phyloP scores from a whole-genome alignment of 2,888 invertebrate genomes.

The Hydrotaea cyrtoneurina region DNA sequence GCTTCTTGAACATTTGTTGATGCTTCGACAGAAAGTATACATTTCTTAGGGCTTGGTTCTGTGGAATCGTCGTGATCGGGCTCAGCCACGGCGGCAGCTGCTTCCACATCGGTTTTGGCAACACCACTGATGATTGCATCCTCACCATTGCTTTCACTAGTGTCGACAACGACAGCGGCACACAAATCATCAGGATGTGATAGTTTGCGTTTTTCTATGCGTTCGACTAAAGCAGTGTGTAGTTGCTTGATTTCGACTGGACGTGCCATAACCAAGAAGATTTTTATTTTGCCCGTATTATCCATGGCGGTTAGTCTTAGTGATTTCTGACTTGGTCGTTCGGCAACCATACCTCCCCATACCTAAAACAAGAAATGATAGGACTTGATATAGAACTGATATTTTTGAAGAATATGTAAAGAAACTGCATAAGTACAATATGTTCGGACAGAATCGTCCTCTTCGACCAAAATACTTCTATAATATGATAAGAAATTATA shows the following conservation, averaged over 20 bases:
- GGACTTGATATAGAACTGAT: too few relatives aligned
- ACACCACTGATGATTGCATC: slow-evolving; percentile 70
- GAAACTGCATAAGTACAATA: too few relatives aligned
- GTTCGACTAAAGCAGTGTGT: slow-evolving; percentile 84
- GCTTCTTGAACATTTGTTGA: slow-evolving; percentile 47
- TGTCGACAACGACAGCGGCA: slow-evolving; percentile 50
- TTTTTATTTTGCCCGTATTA: slow-evolving; percentile 89
- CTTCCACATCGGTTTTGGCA: slow-evolving; percentile 73
- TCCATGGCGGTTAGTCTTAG: slow-evolving; percentile 94
- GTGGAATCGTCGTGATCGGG: slow-evolving; percentile 69
- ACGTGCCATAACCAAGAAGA: slow-evolving; percentile 90
- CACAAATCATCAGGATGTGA: slow-evolving; percentile 76
- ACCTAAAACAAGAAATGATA: slow-evolving; percentile 85
- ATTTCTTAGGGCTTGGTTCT: slow-evolving; percentile 78
- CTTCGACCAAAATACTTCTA: too few relatives aligned
- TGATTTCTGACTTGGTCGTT: slow-evolving; percentile 92
- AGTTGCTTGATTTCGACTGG: slow-evolving; percentile 87
- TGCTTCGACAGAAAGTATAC: slow-evolving; percentile 71
- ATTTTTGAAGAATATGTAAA: too few relatives aligned
- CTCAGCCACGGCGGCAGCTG: slow-evolving; percentile 78
- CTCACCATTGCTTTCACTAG: slow-evolving; percentile 63
- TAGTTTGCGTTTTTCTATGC: slow-evolving; percentile 81
- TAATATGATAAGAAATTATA: too few relatives aligned
- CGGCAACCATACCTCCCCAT: slow-evolving; percentile 96
- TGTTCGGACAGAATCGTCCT: too few relatives aligned